Conservation (phyloP, 1,140 invertebrate species). For the Daktulosphaira vitifoliae region DNA sequence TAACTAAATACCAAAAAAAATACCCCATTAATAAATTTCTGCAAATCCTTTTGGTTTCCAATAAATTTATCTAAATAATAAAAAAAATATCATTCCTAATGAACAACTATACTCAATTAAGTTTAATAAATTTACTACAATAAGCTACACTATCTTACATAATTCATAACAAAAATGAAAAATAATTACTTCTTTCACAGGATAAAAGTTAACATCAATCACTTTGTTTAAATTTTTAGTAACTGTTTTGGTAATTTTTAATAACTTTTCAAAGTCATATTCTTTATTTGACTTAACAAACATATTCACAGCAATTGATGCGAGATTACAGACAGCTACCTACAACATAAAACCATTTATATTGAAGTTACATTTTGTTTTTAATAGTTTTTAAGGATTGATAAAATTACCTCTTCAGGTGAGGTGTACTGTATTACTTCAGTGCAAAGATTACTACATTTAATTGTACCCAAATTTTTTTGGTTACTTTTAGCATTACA, state of each 20-base stretch:
- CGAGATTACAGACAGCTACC: conserved; percentile 95
- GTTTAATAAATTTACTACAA: no score
- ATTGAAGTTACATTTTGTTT: no score
- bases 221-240: conserved; percentile 94
- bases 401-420: conserved; percentile 65
- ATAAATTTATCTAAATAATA: no score
- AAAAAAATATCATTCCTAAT: conserved; percentile 8
- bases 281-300: conserved; percentile 71
- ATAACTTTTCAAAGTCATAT: conserved; percentile 85
- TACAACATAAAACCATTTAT: no score
- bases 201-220: conserved; percentile 96
- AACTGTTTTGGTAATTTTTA: conserved; percentile 78
- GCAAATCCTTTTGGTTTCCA: no score
- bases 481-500: conserved; percentile 98
- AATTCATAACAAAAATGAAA: conserved; percentile 8
- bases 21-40: no score
- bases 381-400: no score
- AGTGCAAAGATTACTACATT: conserved; percentile 96
- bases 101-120: background rate
- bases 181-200: conserved; percentile 68
- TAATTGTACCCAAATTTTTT: conserved; percentile 96
- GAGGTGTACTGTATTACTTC: conserved; percentile 94
- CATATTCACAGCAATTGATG: conserved; percentile 95
- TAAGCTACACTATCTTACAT: background rate
- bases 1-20: no score